Base-by-base conservation (phyloP, 30 jellyfish, hydroid and myxozoan genomes). In the Phacellophora camtschatica region DNA sequence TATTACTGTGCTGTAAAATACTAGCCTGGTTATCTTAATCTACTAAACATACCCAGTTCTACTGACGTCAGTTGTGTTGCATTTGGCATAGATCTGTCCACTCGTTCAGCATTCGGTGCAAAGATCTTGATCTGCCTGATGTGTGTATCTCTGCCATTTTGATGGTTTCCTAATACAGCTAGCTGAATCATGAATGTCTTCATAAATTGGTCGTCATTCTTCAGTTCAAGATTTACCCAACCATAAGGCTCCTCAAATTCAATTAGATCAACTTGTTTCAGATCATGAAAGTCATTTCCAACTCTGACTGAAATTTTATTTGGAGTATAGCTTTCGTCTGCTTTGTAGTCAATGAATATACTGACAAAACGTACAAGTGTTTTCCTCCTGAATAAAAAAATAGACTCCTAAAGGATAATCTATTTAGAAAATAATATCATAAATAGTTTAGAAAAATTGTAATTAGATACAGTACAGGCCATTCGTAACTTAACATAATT, bases 291-390 rank as follows among this genome's bases (percentile, higher is more conserved):
- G 46, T 95, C 99, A 61, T 95, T 95, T 29, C 99, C 99, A 59
- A 88, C 95, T 15, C 97, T 59, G 66, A 95, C 85, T 9, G 99
- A 84, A 4, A 89, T 80, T 69, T 89, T 95, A 74, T 79, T 95
- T 30, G 99, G 99, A 5, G 99, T 89, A 59, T 95, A 95, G 72
- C 99, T 95, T 83, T 95, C 99, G 61, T 95, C 99, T 16, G 96
- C 68, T 57, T 95, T 95, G 89, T 83, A 95, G 36, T 95, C 99
- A 8, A 92, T 75, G 88, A 83, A 95, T 11, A 95, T 84, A 57
- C 97, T 78, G 35, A 95, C 96, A 72, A 61, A 83, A 56, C 98
- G 35, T 8, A 95, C 94, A 42, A 92, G 86, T 1, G 96, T 89
- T 48, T 78, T 79, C 50, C 78, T 79, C 43, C 90, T 66, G 43